These are phyloP conservation scores for Cairina moschata DNA, from an alignment of 2,113 vertebrate genomes.

Conservation along the genomic window DNA sequence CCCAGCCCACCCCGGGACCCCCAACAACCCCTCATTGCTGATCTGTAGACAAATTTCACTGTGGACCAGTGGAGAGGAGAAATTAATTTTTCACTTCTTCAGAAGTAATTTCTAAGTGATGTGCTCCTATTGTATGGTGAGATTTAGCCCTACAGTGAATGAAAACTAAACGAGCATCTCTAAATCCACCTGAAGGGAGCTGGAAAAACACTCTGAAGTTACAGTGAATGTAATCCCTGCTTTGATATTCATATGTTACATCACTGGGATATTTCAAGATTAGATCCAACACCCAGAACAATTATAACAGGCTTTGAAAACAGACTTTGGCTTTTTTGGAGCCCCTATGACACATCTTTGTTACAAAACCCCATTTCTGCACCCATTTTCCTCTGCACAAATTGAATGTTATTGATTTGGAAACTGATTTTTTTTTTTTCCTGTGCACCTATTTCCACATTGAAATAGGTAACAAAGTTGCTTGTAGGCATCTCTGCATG, in stretches of 20 bases:
- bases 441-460: background rate
- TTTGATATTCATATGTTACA: background rate
- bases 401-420: background rate
- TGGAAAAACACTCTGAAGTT: background rate
- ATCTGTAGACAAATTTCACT: background rate
- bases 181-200: background rate
- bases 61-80: background rate
- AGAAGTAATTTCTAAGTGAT: background rate
- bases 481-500: background rate
- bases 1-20: no score
- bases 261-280: background rate
- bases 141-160: background rate
- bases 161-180: slow-evolving; percentile 11
- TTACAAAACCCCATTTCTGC: background rate
- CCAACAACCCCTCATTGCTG: background rate
- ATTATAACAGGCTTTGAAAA: background rate
- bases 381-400: background rate
- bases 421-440: background rate
- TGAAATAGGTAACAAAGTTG: background rate
- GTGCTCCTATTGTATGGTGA: background rate
- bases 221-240: background rate
- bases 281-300: background rate
- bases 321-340: background rate
- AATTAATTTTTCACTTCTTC: background rate
- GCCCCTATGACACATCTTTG: background rate